phyloP scores from a whole-genome alignment of 2,888 invertebrate species.

The Stratiomys singularior region DNA sequence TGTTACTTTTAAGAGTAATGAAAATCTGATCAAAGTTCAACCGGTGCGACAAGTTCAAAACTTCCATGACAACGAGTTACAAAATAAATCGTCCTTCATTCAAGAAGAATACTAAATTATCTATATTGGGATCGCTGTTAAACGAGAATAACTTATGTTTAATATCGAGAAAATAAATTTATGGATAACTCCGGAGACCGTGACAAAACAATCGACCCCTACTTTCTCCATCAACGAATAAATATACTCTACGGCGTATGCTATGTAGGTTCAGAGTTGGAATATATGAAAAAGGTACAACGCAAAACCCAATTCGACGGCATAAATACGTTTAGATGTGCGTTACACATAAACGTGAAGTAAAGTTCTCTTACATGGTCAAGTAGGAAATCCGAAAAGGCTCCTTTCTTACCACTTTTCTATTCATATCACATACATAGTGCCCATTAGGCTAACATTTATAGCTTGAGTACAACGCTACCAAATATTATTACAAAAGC shows the following conservation, averaged over 20 bases:
- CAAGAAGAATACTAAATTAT: neutral
- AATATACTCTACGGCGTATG: too few species aligned
- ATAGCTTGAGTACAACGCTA: neutral
- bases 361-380: neutral
- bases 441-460: conserved; percentile 21
- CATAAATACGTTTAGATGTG: neutral
- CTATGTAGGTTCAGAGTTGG: too few species aligned
- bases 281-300: neutral
- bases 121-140: neutral
- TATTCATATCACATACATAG: conserved; percentile 19
- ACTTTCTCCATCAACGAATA: neutral
- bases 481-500: neutral
- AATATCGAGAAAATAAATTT: neutral
- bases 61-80: neutral
- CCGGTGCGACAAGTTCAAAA: neutral
- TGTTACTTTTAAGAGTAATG: too few species aligned
- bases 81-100: neutral
- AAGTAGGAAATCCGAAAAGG: conserved; percentile 1
- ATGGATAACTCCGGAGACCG: neutral
- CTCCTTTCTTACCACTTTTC: conserved; percentile 2
- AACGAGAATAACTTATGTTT: neutral
- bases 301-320: neutral
- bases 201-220: neutral
- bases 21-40: neutral
- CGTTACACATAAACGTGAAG: neutral